These are phyloP conservation scores for Genyomyrus donnyi DNA, from an alignment of 2,113 vertebrate species.

Conservation along the genomic window DNA sequence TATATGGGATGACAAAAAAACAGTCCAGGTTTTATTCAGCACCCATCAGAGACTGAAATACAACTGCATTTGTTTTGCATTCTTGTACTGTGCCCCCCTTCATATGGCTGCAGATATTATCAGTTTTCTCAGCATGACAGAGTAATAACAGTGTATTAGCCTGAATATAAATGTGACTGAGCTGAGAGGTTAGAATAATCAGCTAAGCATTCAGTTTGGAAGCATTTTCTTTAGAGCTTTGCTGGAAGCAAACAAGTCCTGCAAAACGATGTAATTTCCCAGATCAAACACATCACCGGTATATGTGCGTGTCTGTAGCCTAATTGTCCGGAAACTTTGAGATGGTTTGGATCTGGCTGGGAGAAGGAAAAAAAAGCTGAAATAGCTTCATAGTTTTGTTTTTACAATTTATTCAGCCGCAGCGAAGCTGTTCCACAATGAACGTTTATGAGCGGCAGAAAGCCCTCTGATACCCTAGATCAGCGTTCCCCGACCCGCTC, in stretches of 20 bases:
- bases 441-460: background rate
- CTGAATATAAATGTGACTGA: background rate
- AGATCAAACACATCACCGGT: background rate
- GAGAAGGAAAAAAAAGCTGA: background rate
- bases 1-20: background rate
- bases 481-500: background rate
- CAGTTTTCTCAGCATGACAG: background rate
- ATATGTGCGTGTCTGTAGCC: background rate
- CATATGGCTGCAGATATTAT: background rate
- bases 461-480: background rate
- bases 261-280: conserved; percentile 9
- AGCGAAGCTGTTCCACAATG: background rate
- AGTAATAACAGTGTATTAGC: background rate
- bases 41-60: background rate
- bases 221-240: background rate
- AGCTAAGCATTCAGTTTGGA: background rate
- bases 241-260: background rate
- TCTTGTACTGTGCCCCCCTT: background rate
- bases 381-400: background rate
- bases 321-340: background rate
- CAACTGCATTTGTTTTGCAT: background rate
- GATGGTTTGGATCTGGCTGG: background rate
- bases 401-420: background rate
- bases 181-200: background rate
- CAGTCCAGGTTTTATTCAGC: background rate